Percentiles rank a stretch among this genome's conserved stretches.
phyloP scores from a whole-genome alignment of 2,113 vertebrate species.

The Monopterus albus region DNA sequence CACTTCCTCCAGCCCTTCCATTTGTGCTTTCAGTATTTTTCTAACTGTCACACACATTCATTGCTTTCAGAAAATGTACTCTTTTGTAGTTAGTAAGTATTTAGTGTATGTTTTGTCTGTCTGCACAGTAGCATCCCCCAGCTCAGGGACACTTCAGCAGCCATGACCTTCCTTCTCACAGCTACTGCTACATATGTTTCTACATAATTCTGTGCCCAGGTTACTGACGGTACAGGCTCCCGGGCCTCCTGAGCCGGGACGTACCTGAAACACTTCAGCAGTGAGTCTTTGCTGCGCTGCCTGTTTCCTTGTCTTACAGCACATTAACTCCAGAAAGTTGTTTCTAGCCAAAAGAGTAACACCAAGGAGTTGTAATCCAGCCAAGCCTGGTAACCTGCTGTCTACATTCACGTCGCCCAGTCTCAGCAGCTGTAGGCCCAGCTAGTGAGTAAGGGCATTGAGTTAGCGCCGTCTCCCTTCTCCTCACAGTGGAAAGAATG shows the following conservation, averaged over 20 bases:
- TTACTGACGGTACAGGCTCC: not conserved
- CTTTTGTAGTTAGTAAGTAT: too few species aligned
- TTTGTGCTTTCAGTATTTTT: not conserved
- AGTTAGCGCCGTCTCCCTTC: slow-evolving; percentile 46
- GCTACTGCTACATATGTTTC: not conserved
- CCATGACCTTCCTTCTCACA: not conserved
- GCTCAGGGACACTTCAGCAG: not conserved
- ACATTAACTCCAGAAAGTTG: slow-evolving; percentile 25
- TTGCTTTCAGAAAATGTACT: too few species aligned
- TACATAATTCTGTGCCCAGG: not conserved
- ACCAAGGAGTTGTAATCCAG: slow-evolving; percentile 8
- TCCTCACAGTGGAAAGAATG: slow-evolving; percentile 71
- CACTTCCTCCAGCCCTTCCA: not conserved
- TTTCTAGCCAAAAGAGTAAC: slow-evolving; percentile 18
- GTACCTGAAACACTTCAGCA: not conserved
- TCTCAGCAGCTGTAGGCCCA: not conserved
- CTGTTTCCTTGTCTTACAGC: slow-evolving; percentile 19
- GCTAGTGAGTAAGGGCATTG: slow-evolving; percentile 42
- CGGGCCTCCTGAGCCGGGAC: not conserved
- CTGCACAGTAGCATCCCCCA: not conserved
- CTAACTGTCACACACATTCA: too few species aligned
- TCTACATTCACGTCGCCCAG: too few species aligned
- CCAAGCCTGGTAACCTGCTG: slow-evolving; percentile 21
- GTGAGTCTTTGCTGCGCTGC: slow-evolving; percentile 1
- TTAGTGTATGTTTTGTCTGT: too few species aligned